Percentiles rank a stretch among this genome's conserved stretches.
phyloP scores from a whole-genome alignment of 2,113 vertebrate genomes.

The Camelus bactrianus region DNA sequence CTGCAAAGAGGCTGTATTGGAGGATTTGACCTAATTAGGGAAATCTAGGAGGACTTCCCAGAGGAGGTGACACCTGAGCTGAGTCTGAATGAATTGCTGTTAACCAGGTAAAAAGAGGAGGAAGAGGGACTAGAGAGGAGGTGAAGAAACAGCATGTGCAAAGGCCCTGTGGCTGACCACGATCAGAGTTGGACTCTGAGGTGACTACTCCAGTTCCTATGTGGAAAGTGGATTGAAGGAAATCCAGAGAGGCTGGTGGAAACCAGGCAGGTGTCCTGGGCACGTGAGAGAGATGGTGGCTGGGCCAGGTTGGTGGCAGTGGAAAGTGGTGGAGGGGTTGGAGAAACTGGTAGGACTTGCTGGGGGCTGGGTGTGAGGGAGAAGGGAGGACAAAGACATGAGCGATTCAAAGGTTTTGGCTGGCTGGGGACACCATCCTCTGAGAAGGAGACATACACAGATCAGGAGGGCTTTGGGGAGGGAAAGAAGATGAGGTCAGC shows the following conservation, averaged over 20 bases:
- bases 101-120: not conserved
- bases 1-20: not conserved
- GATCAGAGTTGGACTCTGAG: not conserved
- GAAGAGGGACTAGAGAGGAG: not conserved
- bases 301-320: not conserved
- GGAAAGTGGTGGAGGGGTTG: not conserved
- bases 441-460: not conserved
- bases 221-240: not conserved
- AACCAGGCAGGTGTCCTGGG: not conserved
- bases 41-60: not conserved
- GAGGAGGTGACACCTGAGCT: not conserved
- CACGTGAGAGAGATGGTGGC: not conserved
- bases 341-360: not conserved
- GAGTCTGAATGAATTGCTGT: not conserved
- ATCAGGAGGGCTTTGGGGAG: not conserved
- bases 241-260: not conserved
- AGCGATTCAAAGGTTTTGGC: not conserved
- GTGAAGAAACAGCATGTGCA: not conserved
- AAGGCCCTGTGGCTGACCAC: not conserved
- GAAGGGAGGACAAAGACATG: not conserved
- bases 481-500: not conserved
- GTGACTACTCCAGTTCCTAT: not conserved
- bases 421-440: not conserved
- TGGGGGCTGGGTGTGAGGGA: not conserved
- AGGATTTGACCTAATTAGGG: not conserved